Base-by-base conservation (phyloP, 2,113 vertebrate genomes). In the Pterocles orientalis region DNA sequence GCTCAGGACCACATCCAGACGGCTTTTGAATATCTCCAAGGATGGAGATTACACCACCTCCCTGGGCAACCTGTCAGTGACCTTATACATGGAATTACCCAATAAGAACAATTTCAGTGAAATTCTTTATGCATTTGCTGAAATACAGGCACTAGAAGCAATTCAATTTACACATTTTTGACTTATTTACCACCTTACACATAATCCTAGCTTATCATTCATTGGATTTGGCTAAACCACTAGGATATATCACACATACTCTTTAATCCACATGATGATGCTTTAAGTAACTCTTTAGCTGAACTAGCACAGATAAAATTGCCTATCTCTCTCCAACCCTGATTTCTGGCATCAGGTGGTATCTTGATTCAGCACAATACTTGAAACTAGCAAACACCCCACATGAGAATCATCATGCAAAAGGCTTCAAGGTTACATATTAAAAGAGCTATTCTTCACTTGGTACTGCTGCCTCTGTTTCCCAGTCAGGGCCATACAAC, bases 1-100 rank as follows among this genome's bases (percentile, higher is more conserved):
- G 20, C 39, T 48, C 51, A 78, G 29, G 15, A 33, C 29, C 34
- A 28, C 0, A 9, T 68, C 34, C n/a, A 54, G 36, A n/a, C 0
- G 0, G 34, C 15, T 85, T 78, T 28, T 64, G 29, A 33, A 3
- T 48, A 61, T 28, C 20, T 58, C n/a, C 26, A 36, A 13, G 43
- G 47, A 54, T 28, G 5, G 50, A 58, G 18, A 75, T 36, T 82
- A 20, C 20, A 68, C 25, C 17, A 54, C 29, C 41, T 45, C 39
- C 26, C 19, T 16, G 14, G 14, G 12, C n/a, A 64, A n/a, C 39
- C 56, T 48, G 2, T 11, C 36, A 82, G 51, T 73, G 61, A 21
- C 13, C 33, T 73, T 36, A 19, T 23, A 80, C n/a, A 24, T 43
- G 18, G 58, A 85, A 78, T 87, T 69, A 88, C 64, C n/a, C 10